Evolutionary conservation across 2,113 vertebrate genomes (phyloP), one percentile per base, ranked within the genome.

Genomic region (Mastomys natalensis): DNA sequence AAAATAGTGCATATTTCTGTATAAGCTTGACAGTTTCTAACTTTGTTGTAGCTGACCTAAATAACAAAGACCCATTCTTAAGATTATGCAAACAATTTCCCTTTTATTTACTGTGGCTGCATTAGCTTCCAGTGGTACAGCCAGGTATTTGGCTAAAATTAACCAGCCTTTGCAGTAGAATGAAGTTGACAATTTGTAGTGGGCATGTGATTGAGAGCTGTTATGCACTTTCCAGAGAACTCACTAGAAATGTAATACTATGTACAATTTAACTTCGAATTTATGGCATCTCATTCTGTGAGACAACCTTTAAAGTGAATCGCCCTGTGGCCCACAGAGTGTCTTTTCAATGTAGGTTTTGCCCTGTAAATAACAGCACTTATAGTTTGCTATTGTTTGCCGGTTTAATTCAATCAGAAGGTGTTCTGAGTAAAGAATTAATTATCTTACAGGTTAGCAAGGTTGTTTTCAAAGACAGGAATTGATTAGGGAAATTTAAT

Each of bases 11-110:
- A 85, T 78, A 60, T 3, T 37, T 94, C 26, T 89, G 40, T 9
- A 48, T 29, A 81, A 37, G 55, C 7, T 8, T 48, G 31, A 12
- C 8, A 58, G 40, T 53, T 82, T 90, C 43, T 34, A 96, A 68
- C 81, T 91, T 68, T 11, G 26, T n/a, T 64, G 19, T 29, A 53
- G 77, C 81, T 87, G 53, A 8, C 93, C 48, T 95, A 86, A 95
- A 76, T 80, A 93, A 93, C 68, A 94, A 89, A 92, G 10, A 91
- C 1, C 5, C 62, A 88, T 77, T 90, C 40, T 78, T 40, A 5
- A 96, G 72, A 93, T 91, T 86, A n/a, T 94, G n/a, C 15, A 81
- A 92, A 92, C 3, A 55, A 73, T 88, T 86, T 95, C 40, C 81
- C 40, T 48, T 87, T 12, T 34, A 4, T 45, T 93, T 92, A 43